Conservation (phyloP, 1,140 invertebrate species). For the Telenomus remus region DNA sequence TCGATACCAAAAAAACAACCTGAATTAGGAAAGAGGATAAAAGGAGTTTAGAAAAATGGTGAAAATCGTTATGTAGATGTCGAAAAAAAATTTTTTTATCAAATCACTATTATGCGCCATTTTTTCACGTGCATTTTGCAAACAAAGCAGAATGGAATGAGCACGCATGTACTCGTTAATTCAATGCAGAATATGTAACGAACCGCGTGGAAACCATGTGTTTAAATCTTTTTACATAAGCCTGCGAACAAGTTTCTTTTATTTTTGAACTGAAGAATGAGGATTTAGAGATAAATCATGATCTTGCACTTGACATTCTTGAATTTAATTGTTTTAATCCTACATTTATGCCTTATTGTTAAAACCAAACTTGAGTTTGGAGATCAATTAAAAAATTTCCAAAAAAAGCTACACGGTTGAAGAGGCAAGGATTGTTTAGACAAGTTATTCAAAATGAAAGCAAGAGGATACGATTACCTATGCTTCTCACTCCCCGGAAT, state of each 20-base stretch:
- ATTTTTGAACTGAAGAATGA: neutral
- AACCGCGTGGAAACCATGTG: constrained; percentile 27
- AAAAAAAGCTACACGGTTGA: no score
- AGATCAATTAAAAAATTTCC: no score
- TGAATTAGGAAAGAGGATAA: no score
- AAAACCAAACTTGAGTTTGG: no score
- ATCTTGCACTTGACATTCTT: neutral
- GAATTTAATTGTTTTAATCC: neutral
- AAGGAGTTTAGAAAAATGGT: no score
- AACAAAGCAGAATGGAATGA: constrained; percentile 36
- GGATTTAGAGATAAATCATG: neutral
- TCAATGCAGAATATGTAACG: constrained; percentile 27
- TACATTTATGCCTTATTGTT: neutral
- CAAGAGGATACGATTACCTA: constrained; percentile 8
- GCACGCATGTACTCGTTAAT: constrained; percentile 13
- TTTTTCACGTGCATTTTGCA: constrained; percentile 30
- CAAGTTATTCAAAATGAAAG: constrained; percentile 29
- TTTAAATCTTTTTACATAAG: constrained; percentile 19
- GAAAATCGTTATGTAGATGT: no score
- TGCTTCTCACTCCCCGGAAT: constrained; percentile 42
- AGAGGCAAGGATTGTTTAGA: no score
- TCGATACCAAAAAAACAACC: no score
- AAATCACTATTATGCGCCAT: no score
- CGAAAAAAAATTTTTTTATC: no score
- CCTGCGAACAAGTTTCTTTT: constrained; percentile 4